A percentile compares a stretch with the other conserved stretches of the same genome.
Conservation (phyloP, 2,797 vertebrate species). For the Mionectes olivaceus region DNA sequence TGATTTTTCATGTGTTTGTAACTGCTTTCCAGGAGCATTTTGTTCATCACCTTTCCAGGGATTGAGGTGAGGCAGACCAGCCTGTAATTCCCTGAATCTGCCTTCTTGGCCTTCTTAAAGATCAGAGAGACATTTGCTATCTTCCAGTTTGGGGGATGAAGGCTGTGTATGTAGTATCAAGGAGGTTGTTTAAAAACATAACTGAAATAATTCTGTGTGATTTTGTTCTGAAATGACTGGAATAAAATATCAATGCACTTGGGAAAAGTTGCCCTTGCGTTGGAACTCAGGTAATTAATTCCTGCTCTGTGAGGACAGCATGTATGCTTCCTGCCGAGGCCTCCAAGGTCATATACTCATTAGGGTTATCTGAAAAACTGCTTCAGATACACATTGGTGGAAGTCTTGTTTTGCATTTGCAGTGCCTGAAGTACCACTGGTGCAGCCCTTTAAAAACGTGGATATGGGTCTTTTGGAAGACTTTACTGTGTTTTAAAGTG, state of each 20-base stretch:
- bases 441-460: neutral
- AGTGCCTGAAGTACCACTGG: neutral
- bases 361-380: neutral
- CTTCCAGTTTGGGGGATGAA: neutral
- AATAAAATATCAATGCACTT: neutral
- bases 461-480: neutral
- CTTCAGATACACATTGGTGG: neutral
- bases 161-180: neutral
- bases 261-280: neutral
- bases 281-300: neutral
- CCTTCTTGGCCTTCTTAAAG: neutral
- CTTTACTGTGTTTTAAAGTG: fast-evolving
- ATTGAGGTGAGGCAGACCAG: neutral
- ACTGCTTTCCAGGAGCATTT: neutral
- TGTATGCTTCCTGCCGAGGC: neutral
- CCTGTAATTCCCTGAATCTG: neutral
- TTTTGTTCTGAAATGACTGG: neutral
- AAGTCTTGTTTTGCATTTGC: neutral
- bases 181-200: neutral
- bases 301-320: neutral
- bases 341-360: neutral
- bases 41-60: neutral
- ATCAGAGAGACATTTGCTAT: neutral
- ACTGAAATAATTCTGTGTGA: neutral
- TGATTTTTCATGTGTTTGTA: neutral